Evolutionary conservation across 92 coral and sea anemone genomes (phyloP).

Genomic region (Blastomussa wellsi): DNA sequence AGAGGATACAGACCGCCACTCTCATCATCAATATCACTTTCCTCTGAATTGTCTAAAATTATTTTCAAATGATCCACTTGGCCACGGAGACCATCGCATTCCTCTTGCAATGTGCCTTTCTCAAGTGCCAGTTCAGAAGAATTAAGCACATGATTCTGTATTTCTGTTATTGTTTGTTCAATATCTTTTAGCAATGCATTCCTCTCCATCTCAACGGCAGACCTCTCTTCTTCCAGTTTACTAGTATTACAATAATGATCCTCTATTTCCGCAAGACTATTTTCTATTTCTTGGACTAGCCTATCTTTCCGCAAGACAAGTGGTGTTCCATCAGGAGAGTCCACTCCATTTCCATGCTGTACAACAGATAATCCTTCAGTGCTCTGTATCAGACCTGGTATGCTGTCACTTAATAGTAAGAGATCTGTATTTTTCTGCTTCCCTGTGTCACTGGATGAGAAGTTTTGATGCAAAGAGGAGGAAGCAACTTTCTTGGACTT

Average conservation of each 20-base stretch:
- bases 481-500: constrained; percentile 24
- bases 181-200: constrained; percentile 67
- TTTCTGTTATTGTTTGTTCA: constrained; percentile 74
- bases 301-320: constrained; percentile 69
- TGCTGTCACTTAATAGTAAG: not conserved
- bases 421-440: constrained; percentile 11
- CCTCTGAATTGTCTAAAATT: constrained; percentile 41
- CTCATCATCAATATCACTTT: constrained; percentile 38
- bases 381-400: not conserved
- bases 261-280: constrained; percentile 82
- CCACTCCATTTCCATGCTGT: constrained; percentile 46
- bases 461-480: constrained; percentile 30
- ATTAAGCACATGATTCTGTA: constrained; percentile 79
- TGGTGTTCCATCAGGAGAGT: constrained; percentile 67
- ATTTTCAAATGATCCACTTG: constrained; percentile 69
- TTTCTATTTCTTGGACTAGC: constrained; percentile 85
- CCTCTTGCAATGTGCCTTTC: constrained; percentile 71
- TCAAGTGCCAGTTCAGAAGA: constrained; percentile 73
- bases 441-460: not conserved
- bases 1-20: constrained; percentile 45
- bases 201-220: constrained; percentile 70
- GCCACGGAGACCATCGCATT: constrained; percentile 67
- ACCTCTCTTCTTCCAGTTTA: constrained; percentile 69
- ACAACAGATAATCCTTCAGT: constrained; percentile 12
- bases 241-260: constrained; percentile 62